Conservation (phyloP, 2,797 vertebrate genomes). For the Oreochromis grahami region DNA sequence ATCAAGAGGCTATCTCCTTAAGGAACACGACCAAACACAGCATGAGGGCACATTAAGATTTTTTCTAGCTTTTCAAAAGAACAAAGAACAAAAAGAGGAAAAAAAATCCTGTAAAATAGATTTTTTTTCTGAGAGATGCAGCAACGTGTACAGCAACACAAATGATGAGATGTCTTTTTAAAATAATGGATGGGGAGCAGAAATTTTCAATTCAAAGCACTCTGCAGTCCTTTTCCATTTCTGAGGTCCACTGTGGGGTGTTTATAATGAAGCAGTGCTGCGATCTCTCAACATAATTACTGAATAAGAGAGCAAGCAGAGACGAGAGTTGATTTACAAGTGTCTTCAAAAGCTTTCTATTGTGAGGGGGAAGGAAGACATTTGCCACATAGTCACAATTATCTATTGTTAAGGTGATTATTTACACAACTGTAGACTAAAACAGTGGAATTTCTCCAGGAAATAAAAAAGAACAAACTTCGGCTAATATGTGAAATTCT, state of each 20-base stretch:
- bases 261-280: slow-evolving; percentile 10
- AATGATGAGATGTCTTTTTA: background rate
- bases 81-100: background rate
- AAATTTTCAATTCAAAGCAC: background rate
- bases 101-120: background rate
- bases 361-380: background rate
- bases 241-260: background rate
- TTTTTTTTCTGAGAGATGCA: background rate
- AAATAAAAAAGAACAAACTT: background rate
- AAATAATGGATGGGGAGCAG: background rate
- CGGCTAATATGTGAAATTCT: background rate
- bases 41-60: background rate
- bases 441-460: background rate
- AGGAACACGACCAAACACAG: background rate
- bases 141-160: background rate
- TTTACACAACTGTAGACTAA: background rate
- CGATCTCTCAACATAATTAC: slow-evolving; percentile 14
- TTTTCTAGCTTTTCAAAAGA: background rate
- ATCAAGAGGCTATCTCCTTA: background rate
- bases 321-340: background rate
- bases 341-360: background rate
- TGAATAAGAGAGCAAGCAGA: background rate
- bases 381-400: background rate
- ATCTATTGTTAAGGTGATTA: background rate
- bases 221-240: background rate